Evolutionary conservation across 2,797 vertebrate genomes (phyloP), one percentile per base, ranked within the genome.

Genomic region (Melanitta fusca): DNA sequence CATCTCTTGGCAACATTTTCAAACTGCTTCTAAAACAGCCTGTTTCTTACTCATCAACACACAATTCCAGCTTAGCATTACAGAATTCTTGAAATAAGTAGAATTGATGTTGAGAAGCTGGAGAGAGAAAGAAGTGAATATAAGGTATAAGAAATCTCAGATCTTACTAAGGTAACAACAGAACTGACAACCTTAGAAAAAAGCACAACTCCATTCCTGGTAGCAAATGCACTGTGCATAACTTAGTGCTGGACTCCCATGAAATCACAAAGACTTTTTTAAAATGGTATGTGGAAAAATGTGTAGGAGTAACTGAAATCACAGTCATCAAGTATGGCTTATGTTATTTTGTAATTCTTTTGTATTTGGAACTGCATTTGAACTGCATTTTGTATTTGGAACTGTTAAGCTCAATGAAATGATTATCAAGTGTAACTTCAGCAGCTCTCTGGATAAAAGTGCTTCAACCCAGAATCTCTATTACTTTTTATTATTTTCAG

Each of bases 81-180:
- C 12, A 65, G 11, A 34, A 78, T 45, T 68, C 61, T 27, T 89
- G 51, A 80, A 87, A 19, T 25, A 79, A 32, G 21, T 34, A 47
- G 47, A 79, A 86, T 62, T 27, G 54, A 45, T 0, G 0, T 0
- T 86, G 66, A 13, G 6, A 84, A 82, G 13, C 51, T 64, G 51
- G 79, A 89, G 53, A 82, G 39, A 68, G 32, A 62, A 65, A 47
- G 34, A 43, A 58, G 89, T 30, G 4, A 74, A 53, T 13, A 22
- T 13, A 24, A 45, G 2, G 53, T 24, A 19, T 6, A 49, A 5
- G 18, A 66, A 92, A 88, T 70, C 43, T 10, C 19, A 51, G 19
- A 21, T 70, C 43, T 81, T 68, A 56, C 43, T 73, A 38, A 64
- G 53, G 41, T n/a, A 78, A 36, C 15, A 71, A 38, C 11, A 84